Base-by-base conservation (phyloP, 2,797 vertebrate genomes). In the Stomatorhinus walkeri region DNA sequence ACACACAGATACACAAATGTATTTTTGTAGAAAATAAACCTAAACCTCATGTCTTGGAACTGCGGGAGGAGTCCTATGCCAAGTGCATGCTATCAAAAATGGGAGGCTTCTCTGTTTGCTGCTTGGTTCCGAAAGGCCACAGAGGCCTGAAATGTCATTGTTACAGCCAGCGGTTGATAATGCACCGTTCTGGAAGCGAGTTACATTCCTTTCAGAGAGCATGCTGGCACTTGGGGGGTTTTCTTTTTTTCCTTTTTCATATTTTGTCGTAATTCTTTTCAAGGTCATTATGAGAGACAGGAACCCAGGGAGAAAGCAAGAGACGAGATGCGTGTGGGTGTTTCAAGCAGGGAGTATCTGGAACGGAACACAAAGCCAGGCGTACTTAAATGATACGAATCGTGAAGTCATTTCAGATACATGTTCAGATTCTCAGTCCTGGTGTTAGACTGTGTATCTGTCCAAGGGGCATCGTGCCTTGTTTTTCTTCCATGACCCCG, bases 291-390 rank as follows among this genome's bases (percentile, higher is more conserved):
- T 84, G 68, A 85, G 88, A 4, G 10, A 86, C 59, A 49, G 56
- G 83, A 64, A 86, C 88, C 59, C 59, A 22, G 83, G 46, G 46
- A 89, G 88, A 36, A 79, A 54, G 87, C 24, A 51, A 54, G 48
- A 49, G 61, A 32, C 40, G 59, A 85, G 88, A 83, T 48, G 88
- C 1, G 81, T 81, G 88, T 89, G 88, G 88, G 83, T 14, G 56
- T 87, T 89, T 40, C 8, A 72, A 59, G 83, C 81, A 72, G 81
- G 48, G 36, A 85, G 28, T 64, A 88, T 88, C 54, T 88, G 88
- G 54, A 88, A 85, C 12, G 3, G 52, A 51, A 52, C 2, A 52
- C 22, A 88, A 88, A 88, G 32, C 22, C 54, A 36, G 56, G 9
- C 14, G 4, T 36, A 19, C 52, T 9, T 12, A 59, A 54, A 59